Base-by-base conservation (phyloP, 1,140 invertebrate genomes). In the Calliphora vicina region DNA sequence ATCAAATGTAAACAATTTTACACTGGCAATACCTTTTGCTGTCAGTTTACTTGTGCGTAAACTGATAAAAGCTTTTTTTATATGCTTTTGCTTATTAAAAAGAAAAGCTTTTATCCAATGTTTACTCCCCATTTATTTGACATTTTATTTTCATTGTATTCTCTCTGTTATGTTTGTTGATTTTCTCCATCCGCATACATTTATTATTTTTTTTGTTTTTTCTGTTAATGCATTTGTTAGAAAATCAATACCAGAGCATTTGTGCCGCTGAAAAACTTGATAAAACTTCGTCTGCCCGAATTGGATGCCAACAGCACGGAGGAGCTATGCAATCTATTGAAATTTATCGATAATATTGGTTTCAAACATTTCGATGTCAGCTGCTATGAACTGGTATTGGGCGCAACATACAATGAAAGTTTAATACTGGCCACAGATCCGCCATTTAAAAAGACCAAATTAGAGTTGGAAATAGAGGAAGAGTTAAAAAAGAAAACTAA, bases 231-330 rank as follows among this genome's bases (percentile, higher is more conserved):
- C 57, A 23, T 80, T 67, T 83, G 29, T 87, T 88, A 90, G 89
- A 85, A 87, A 88, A 90, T 90, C 87, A 89, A 90, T 90, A 88
- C 86, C 71, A 82, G 74, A 87, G 89, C 89, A 85, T 90, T 90
- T 82, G 82, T 85, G 83, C 87, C 88, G 84, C 85, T 90, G 57
- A 85, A 84, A 82, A 85, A 88, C 43, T 83, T 90, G 82, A 86
- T 87, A 82, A 90, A 89, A 86, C 85, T 90, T 10, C 87, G 87
- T 82, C 80, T 90, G 83, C 88, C 89, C 26, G 86, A 89, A 72
- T 83, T 90, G 84, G 84, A 89, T 50, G 82, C 87, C 78, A 15
- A 81, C 0, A 86, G 86, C n/a, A 86, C 89, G 25, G 83, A 86
- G 67, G 86, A 90, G n/a, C 85, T 90, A 20, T 90, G 89, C 76